phyloP scores from a whole-genome alignment of 23 tunicate genomes.

The Styela clava region DNA sequence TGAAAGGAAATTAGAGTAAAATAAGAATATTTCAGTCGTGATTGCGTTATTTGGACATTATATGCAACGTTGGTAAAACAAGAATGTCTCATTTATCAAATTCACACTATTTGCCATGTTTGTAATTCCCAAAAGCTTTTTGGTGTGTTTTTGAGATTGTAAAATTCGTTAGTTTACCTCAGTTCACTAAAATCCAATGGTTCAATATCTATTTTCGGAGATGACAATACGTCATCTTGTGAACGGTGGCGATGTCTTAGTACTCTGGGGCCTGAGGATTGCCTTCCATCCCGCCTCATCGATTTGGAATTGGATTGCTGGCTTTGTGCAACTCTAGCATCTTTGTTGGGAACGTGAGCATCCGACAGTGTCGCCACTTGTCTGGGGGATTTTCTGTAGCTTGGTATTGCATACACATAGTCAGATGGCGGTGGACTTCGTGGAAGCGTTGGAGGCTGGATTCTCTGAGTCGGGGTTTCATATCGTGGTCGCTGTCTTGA shows the following conservation, averaged over 20 bases:
- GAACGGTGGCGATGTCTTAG: slow-evolving; percentile 23
- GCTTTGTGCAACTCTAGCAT: neutral
- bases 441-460: slow-evolving; percentile 8
- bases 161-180: neutral
- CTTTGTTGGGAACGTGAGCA: neutral
- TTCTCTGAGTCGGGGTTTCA: neutral
- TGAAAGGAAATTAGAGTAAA: too few species aligned
- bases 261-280: slow-evolving; percentile 3
- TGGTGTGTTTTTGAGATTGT: too few species aligned
- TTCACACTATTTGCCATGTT: too few species aligned
- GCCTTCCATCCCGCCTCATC: neutral
- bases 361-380: neutral
- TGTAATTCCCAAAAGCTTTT: too few species aligned
- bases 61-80: too few species aligned
- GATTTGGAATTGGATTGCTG: too few species aligned
- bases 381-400: neutral
- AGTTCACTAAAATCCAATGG: slow-evolving; percentile 26
- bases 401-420: neutral
- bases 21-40: too few species aligned
- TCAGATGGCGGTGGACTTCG: neutral
- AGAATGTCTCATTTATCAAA: too few species aligned
- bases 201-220: slow-evolving; percentile 12
- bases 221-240: slow-evolving; percentile 15
- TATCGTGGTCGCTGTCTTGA: neutral
- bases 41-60: too few species aligned